Conservation (phyloP, 1,140 invertebrate species). For the Euglossa dilemma region DNA sequence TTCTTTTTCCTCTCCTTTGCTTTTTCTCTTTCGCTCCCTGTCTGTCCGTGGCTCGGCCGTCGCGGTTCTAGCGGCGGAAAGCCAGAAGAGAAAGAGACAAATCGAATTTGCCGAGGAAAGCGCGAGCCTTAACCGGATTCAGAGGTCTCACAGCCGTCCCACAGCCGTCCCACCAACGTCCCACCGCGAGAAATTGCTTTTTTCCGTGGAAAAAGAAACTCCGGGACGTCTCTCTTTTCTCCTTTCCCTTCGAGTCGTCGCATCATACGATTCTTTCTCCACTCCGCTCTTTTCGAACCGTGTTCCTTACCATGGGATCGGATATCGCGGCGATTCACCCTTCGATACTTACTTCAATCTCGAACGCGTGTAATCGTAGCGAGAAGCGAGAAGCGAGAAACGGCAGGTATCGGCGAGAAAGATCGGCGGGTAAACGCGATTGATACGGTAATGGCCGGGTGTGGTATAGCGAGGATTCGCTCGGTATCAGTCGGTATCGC, state of each 20-base stretch:
- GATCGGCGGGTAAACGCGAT: neutral
- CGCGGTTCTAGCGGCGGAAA: too few species aligned
- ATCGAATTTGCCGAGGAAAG: slow-evolving; percentile 5
- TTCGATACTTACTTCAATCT: too few species aligned
- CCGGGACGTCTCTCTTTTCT: neutral
- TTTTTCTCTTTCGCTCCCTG: too few species aligned
- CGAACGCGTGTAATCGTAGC: neutral
- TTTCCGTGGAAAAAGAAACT: neutral
- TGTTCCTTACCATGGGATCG: too few species aligned
- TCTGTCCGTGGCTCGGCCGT: too few species aligned
- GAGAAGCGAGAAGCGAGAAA: neutral
- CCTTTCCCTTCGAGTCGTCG: neutral
- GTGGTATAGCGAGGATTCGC: neutral
- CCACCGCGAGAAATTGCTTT: neutral
- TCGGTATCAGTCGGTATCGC: too few species aligned
- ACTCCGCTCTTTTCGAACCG: too few species aligned
- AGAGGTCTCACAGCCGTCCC: too few species aligned
- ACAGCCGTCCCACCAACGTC: too few species aligned
- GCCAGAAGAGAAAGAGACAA: neutral
- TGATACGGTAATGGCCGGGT: neutral
- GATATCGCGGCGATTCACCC: too few species aligned
- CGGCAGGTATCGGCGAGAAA: too few species aligned
- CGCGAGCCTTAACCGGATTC: neutral
- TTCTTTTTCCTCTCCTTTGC: too few species aligned
- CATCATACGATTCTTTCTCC: neutral